These are phyloP conservation scores for Vanessa tameamea DNA, from an alignment of 1,140 invertebrate genomes.

Conservation along the genomic window DNA sequence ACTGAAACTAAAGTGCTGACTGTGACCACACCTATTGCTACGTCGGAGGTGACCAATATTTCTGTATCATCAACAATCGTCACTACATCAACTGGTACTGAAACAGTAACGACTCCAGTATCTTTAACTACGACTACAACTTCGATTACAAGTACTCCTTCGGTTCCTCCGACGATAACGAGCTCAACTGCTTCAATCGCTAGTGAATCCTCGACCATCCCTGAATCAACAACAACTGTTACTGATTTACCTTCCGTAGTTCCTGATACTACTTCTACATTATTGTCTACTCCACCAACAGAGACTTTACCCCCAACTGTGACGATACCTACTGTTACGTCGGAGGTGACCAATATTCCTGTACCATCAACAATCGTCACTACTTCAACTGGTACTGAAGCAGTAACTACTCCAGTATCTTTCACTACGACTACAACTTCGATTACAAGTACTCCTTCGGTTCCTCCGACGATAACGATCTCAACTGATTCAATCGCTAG, in stretches of 20 bases:
- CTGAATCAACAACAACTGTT: no score
- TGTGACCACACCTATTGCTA: neutral
- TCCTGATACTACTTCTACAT: neutral
- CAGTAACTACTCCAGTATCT: neutral
- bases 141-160: neutral
- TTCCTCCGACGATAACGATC: no score
- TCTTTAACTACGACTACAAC: neutral
- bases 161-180: no score
- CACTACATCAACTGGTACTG: neutral
- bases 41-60: neutral
- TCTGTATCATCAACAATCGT: neutral
- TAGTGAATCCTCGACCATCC: no score
- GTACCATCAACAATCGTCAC: neutral
- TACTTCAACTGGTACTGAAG: neutral
- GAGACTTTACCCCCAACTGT: neutral
- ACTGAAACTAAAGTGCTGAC: neutral
- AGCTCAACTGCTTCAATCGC: neutral
- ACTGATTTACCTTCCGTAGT: neutral
- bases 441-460: no score
- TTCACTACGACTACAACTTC: neutral
- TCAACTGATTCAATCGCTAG: neutral
- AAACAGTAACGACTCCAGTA: neutral
- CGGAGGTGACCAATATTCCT: neutral
- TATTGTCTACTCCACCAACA: neutral
- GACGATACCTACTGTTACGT: no score